These are phyloP conservation scores for Tinea pellionella DNA, from an alignment of 2,888 invertebrate species.

Conservation along the genomic window DNA sequence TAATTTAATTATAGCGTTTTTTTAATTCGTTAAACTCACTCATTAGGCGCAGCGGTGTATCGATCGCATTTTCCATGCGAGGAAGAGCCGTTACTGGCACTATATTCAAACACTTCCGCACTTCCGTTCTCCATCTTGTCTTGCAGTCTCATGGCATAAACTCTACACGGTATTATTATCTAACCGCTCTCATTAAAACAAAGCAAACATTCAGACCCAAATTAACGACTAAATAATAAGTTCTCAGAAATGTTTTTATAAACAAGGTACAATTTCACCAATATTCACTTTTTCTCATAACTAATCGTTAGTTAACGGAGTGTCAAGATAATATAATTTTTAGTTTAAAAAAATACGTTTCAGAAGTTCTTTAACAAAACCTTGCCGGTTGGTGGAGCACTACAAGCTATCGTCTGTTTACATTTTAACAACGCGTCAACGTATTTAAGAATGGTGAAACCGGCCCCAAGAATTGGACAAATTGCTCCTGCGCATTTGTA, in stretches of 20 bases:
- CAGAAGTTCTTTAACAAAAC: too few species aligned
- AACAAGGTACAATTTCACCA: too few species aligned
- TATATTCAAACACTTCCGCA: slow-evolving; percentile 20
- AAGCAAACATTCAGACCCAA: background rate
- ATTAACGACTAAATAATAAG: background rate
- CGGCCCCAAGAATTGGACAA: background rate
- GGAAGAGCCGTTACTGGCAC: slow-evolving; percentile 35
- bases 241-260: background rate
- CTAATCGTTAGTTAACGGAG: too few species aligned
- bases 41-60: slow-evolving; percentile 58
- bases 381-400: too few species aligned
- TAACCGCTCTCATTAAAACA: background rate
- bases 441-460: too few species aligned
- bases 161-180: slow-evolving; percentile 17
- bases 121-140: slow-evolving; percentile 28
- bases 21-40: slow-evolving; percentile 38
- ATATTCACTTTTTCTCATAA: too few species aligned
- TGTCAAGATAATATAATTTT: too few species aligned
- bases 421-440: too few species aligned
- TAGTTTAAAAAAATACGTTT: too few species aligned
- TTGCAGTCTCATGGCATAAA: slow-evolving; percentile 39
- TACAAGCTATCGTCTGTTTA: too few species aligned
- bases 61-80: slow-evolving; percentile 58
- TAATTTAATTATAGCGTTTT: too few species aligned
- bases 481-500: background rate